A percentile compares a stretch with the other conserved stretches of the same genome.
Evolutionary conservation across 2,888 invertebrate species (phyloP).

Genomic region (Lycia hirtaria): DNA sequence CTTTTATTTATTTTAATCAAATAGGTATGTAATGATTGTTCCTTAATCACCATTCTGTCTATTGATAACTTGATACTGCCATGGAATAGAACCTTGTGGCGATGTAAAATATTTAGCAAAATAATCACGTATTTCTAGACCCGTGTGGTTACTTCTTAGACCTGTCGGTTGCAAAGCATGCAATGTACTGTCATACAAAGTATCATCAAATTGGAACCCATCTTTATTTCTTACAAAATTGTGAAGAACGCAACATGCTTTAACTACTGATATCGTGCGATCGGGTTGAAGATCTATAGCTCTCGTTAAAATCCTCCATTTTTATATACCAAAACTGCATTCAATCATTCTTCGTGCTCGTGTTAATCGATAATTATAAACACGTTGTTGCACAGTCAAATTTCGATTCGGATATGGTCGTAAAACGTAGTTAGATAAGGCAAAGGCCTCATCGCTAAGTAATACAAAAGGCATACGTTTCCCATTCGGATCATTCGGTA

Average conservation of each 20-base stretch:
- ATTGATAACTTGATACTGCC: constrained; percentile 2
- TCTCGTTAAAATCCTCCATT: constrained; percentile 31
- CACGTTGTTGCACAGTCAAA: constrained; percentile 29
- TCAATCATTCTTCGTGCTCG: constrained; percentile 32
- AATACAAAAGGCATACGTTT: constrained; percentile 37
- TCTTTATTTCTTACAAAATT: constrained; percentile 24
- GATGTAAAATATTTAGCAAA: constrained; percentile 41
- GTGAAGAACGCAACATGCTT: constrained; percentile 33
- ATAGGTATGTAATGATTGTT: not conserved
- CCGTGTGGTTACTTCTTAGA: constrained; percentile 21
- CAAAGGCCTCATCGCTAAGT: constrained; percentile 49
- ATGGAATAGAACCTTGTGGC: constrained; percentile 27
- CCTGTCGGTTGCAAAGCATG: constrained; percentile 12
- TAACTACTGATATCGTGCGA: constrained; percentile 24
- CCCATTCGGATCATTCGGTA: constrained; percentile 27
- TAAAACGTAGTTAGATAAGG: constrained; percentile 41
- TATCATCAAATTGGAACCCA: constrained; percentile 30
- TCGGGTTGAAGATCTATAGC: constrained; percentile 4
- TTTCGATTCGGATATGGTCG: constrained; percentile 48
- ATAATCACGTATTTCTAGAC: constrained; percentile 32
- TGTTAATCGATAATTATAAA: constrained; percentile 18
- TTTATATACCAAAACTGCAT: constrained; percentile 32
- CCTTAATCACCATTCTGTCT: not conserved
- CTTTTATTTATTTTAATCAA: no score
- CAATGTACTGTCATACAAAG: constrained; percentile 10